These are phyloP conservation scores for Ypsolopha sequella DNA, from an alignment of 2,888 invertebrate genomes.

Conservation along the genomic window DNA sequence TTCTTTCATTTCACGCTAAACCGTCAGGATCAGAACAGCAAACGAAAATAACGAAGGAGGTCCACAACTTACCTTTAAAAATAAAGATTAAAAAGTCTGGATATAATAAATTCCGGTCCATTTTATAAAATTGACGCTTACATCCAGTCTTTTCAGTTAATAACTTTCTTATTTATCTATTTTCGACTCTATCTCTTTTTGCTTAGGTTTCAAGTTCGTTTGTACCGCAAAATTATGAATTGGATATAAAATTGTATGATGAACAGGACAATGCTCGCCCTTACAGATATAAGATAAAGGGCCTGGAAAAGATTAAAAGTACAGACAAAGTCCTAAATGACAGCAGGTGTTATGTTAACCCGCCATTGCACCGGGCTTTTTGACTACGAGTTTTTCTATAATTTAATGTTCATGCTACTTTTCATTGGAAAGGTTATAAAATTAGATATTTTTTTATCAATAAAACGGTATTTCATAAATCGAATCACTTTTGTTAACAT, in stretches of 20 bases:
- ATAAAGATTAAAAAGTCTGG: not conserved
- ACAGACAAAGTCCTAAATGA: constrained; percentile 17
- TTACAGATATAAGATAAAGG: constrained; percentile 18
- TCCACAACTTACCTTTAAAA: not conserved
- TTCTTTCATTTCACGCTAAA: too few relatives aligned
- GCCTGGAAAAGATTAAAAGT: constrained; percentile 19
- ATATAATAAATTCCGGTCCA: constrained; percentile 3
- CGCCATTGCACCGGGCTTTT: too few relatives aligned
- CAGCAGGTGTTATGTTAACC: constrained; percentile 13
- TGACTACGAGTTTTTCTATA: too few relatives aligned
- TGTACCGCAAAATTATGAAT: constrained; percentile 11
- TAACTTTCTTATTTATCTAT: not conserved
- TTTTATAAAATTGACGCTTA: not conserved
- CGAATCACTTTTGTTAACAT: too few relatives aligned
- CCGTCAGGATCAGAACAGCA: too few relatives aligned
- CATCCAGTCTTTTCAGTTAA: not conserved
- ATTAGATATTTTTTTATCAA: too few relatives aligned
- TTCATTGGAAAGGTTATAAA: too few relatives aligned
- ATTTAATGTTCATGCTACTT: too few relatives aligned
- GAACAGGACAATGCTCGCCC: constrained; percentile 25
- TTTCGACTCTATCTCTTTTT: constrained; percentile 10
- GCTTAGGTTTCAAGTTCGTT: constrained; percentile 11
- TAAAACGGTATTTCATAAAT: too few relatives aligned
- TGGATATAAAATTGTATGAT: constrained; percentile 22
- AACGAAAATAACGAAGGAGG: too few relatives aligned